Base-by-base conservation (phyloP, 2,888 invertebrate species). In the Druceiella hillmani region DNA sequence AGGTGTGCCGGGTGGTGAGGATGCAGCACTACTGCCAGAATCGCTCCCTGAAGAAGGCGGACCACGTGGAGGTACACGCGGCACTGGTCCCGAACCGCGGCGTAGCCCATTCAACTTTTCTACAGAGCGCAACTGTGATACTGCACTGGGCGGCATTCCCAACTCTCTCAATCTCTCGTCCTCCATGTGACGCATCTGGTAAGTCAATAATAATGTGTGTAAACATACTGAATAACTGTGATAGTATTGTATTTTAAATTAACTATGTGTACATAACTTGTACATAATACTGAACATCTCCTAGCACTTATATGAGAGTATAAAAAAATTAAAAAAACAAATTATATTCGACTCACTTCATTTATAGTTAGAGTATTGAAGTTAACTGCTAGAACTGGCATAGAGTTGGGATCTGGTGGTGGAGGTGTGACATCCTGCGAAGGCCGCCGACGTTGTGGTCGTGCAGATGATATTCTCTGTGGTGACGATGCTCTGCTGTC, bases 401-500 rank as follows among this genome's bases (percentile, higher is more conserved):
- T 47, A n/a, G n/a, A n/a, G n/a, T n/a, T n/a, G 4, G 53, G 50
- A 15, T 58, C 55, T 20, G 51, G 47, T 29, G 48, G 38, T 30
- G 59, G 57, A 12, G 69, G 66, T 39, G 68, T 66, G 42, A 68
- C 67, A 42, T 63, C 65, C 47, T 69, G 71, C 38, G 74, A 75
- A 52, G 66, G 60, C 52, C 75, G 64, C 33, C 62, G 63, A 2
- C 44, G 43, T 26, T 64, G 59, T n/a, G 76, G 60, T 47, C 74
- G 75, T 3, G 85, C 85, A 34, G 84, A 84, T 17, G 76, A 74
- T 34, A 82, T 75, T 52, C 85, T 76, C n/a, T n/a, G n/a, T 3
- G 85, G 85, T 34, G 84, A 84, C 20, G 76, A 74, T 34, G 83
- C 75, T 52, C 85, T 76, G 52, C 87, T 87, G 57, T 84, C 85